Conservation (phyloP, 1,140 invertebrate genomes). For the Pteromalus puparum region DNA sequence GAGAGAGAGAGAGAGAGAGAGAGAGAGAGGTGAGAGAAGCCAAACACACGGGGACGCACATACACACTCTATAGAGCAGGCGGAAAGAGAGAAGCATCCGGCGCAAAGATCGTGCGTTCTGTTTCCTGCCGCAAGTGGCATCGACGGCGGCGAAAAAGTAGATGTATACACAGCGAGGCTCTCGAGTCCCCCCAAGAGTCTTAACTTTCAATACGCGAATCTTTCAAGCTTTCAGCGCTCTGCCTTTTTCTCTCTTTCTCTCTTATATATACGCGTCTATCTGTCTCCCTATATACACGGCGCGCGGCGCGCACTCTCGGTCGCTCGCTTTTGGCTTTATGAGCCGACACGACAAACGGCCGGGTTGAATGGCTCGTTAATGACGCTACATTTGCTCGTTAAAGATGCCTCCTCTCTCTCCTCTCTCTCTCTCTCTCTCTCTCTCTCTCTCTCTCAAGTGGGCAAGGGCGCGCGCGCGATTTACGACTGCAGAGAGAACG, state of each 20-base stretch:
- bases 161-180: not conserved
- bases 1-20: too few species aligned
- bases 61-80: too few species aligned
- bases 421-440: not conserved
- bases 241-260: not conserved
- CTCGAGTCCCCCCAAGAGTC: not conserved
- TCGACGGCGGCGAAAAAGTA: not conserved
- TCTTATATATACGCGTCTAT: not conserved
- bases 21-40: not conserved
- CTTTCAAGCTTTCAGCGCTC: not conserved
- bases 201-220: constrained; percentile 42
- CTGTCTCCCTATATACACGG: not conserved
- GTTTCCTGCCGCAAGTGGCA: not conserved
- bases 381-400: constrained; percentile 44
- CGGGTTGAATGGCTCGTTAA: constrained; percentile 45
- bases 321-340: constrained; percentile 29
- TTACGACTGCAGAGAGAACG: not conserved
- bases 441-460: not conserved
- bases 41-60: not conserved
- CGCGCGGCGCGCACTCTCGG: not conserved
- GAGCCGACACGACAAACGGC: constrained; percentile 41
- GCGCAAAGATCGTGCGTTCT: not conserved
- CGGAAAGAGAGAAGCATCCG: not conserved
- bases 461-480: not conserved
- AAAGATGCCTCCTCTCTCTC: constrained; percentile 17